Percentiles rank a stretch among this genome's conserved stretches.
phyloP scores from a whole-genome alignment of 2,113 vertebrate genomes.

The Peromyscus leucopus region DNA sequence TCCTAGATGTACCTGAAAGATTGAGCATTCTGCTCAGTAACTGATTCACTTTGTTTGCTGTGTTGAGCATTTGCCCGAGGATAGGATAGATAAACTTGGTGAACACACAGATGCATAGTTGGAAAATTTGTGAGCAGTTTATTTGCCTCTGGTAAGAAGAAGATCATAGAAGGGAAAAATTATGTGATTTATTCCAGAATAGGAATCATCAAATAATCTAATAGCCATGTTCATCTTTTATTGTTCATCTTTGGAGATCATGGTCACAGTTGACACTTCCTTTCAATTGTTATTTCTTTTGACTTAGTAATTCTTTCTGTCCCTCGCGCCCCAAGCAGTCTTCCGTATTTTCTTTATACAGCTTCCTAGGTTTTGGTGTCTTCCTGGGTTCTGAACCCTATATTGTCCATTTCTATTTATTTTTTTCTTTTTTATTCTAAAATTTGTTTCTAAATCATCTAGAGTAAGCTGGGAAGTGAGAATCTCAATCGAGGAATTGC shows the following conservation, averaged over 20 bases:
- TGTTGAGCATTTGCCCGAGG: neutral
- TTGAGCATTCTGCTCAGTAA: constrained; percentile 14
- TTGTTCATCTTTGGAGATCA: neutral
- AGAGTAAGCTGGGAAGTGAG: neutral
- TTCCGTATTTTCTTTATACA: neutral
- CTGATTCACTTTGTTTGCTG: neutral
- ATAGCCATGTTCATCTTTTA: neutral
- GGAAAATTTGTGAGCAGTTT: constrained; percentile 38
- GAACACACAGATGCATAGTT: neutral
- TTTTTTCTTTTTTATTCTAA: neutral
- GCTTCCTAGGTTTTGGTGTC: neutral
- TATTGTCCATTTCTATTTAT: neutral
- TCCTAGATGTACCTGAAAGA: neutral
- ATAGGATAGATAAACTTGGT: neutral
- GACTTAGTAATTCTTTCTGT: neutral
- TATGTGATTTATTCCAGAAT: neutral
- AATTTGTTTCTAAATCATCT: constrained; percentile 46
- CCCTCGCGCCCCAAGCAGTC: neutral
- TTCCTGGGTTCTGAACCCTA: neutral
- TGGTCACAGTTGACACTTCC: neutral
- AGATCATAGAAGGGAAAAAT: neutral
- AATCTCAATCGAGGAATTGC: neutral
- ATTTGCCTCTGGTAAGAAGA: neutral
- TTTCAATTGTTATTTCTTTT: neutral
- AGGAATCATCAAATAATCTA: neutral